Evolutionary conservation across 2,797 vertebrate genomes (phyloP).

Genomic region (Loriculus beryllinus): DNA sequence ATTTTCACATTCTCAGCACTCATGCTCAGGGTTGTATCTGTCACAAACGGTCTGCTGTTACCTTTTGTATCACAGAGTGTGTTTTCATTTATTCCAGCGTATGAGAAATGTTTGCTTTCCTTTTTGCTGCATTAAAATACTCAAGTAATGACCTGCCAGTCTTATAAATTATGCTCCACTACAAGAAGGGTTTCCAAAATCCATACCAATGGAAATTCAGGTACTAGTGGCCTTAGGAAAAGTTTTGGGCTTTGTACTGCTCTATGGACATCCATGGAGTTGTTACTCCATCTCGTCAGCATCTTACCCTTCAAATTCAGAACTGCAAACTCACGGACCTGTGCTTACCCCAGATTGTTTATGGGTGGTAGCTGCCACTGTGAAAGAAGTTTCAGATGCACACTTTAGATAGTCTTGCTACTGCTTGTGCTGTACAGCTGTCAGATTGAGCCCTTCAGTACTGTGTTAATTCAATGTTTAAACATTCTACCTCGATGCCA

Average conservation of each 20-base stretch:
- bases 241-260: background rate
- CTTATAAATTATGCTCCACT: background rate
- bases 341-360: background rate
- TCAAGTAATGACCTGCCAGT: background rate
- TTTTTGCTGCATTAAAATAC: background rate
- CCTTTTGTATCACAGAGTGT: background rate
- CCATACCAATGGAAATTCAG: background rate
- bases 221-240: background rate
- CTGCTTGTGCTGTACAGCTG: background rate
- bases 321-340: background rate
- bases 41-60: background rate
- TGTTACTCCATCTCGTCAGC: background rate
- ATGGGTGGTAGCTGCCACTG: background rate
- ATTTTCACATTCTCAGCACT: background rate
- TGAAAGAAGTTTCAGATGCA: background rate
- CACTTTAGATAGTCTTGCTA: background rate
- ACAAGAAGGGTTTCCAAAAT: background rate
- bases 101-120: background rate
- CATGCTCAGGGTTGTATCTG: rapidly evolving
- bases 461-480: background rate
- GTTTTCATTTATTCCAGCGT: background rate
- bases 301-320: background rate
- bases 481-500: background rate
- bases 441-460: background rate
- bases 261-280: background rate